Conservation (phyloP, 2,888 invertebrate genomes). For the Troides oblongomaculatus region DNA sequence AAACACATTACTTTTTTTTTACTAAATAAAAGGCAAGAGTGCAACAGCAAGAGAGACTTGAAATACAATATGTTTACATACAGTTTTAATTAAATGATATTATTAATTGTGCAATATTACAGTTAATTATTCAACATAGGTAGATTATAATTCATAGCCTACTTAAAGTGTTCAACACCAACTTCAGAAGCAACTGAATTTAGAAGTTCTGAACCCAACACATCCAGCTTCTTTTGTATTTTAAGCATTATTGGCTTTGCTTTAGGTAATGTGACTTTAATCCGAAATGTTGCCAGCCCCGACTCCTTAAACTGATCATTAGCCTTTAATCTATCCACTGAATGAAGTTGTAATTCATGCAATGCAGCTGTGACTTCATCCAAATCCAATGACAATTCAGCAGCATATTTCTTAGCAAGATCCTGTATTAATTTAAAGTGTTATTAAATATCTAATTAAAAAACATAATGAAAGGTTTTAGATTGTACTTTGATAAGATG, state of each 20-base stretch:
- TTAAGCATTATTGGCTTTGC: constrained; percentile 72
- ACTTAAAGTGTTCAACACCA: constrained; percentile 65
- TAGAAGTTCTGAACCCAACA: constrained; percentile 78
- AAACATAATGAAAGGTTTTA: too few species aligned
- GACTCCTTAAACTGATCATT: constrained; percentile 84
- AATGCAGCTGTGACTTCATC: constrained; percentile 79
- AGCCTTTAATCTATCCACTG: constrained; percentile 85
- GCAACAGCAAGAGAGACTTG: too few species aligned
- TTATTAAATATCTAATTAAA: too few species aligned
- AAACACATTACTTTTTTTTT: too few species aligned
- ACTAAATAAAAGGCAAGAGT: too few species aligned
- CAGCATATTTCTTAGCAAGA: constrained; percentile 80
- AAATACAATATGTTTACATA: too few species aligned
- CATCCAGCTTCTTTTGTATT: constrained; percentile 78
- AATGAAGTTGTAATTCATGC: constrained; percentile 83
- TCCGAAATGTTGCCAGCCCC: constrained; percentile 86
- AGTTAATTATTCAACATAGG: too few species aligned
- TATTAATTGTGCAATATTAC: too few species aligned
- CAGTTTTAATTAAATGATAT: too few species aligned
- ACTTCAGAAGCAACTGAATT: constrained; percentile 72
- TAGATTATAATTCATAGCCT: constrained; percentile 1
- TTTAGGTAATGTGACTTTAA: constrained; percentile 81
- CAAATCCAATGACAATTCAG: constrained; percentile 73
- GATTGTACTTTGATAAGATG: too few species aligned
- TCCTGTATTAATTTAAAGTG: constrained; percentile 62